These are phyloP conservation scores for Brenthis daphne DNA, from an alignment of 2,888 invertebrate species.

Conservation along the genomic window DNA sequence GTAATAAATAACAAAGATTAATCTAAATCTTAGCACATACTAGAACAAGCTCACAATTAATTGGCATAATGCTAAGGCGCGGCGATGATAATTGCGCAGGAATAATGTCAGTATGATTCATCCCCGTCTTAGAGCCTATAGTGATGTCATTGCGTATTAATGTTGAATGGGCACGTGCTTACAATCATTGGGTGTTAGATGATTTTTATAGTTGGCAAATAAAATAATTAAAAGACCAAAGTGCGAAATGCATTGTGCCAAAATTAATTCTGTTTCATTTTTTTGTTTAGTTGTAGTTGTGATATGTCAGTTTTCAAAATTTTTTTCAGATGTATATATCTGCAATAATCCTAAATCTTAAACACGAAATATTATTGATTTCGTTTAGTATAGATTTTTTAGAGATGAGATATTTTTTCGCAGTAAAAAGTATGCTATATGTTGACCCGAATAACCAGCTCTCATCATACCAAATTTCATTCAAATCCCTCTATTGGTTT, in stretches of 20 bases:
- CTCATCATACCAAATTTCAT: no score
- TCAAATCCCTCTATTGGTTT: no score
- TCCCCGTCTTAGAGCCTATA: constrained; percentile 41
- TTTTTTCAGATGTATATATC: no score
- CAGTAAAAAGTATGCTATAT: no score
- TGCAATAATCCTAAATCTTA: not conserved
- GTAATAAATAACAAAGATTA: constrained; percentile 28
- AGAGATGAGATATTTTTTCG: no score
- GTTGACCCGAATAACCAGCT: no score
- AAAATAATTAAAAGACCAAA: not conserved
- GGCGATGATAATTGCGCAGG: constrained; percentile 63
- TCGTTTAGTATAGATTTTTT: no score
- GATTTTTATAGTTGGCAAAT: not conserved
- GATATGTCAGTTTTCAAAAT: no score
- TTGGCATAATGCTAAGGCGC: constrained; percentile 70
- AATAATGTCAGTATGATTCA: constrained; percentile 57
- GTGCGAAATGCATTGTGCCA: not conserved
- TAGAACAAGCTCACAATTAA: constrained; percentile 66
- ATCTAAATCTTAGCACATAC: constrained; percentile 49
- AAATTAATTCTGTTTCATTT: no score
- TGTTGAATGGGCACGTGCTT: constrained; percentile 25
- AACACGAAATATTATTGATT: not conserved
- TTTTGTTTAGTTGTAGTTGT: no score
- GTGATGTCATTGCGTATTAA: constrained; percentile 45
- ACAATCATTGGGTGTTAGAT: not conserved